Conservation (phyloP, 64 coral and sea anemone genomes). For the Platygyra sinensis region DNA sequence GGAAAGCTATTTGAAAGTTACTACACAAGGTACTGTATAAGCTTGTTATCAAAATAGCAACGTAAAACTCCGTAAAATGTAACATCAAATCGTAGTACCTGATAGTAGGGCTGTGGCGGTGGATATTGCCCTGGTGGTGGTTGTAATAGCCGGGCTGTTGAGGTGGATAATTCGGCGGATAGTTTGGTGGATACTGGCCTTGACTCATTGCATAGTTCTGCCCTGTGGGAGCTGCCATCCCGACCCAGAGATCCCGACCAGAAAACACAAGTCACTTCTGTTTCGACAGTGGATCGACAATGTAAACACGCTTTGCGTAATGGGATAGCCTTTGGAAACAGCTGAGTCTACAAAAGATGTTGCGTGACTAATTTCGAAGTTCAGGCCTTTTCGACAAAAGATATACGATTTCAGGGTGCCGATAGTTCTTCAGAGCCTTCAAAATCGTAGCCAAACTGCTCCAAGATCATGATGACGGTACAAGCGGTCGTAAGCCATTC, state of each 20-base stretch:
- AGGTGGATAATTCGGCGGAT: constrained; percentile 27
- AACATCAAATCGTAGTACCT: neutral
- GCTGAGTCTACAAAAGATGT: neutral
- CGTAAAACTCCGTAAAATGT: neutral
- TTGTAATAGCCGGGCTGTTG: constrained; percentile 31
- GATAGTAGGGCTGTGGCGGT: constrained; percentile 1
- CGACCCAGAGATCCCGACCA: neutral
- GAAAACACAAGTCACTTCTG: neutral
- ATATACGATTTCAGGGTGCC: no score
- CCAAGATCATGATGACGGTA: no score
- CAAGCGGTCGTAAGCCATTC: no score
- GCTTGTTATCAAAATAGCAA: neutral
- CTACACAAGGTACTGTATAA: no score
- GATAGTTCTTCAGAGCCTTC: no score
- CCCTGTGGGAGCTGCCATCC: constrained; percentile 13
- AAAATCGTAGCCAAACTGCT: no score
- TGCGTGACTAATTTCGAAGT: neutral
- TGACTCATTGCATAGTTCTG: constrained; percentile 23
- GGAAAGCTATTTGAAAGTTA: no score
- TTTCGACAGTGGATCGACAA: neutral
- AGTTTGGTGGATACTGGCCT: constrained; percentile 32
- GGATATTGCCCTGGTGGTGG: neutral
- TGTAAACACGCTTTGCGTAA: constrained; percentile 13
- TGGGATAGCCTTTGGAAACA: neutral
- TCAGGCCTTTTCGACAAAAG: no score